Percentiles rank a stretch among this genome's conserved stretches.
phyloP scores from a whole-genome alignment of 2,797 vertebrate species.

The Todus mexicanus region DNA sequence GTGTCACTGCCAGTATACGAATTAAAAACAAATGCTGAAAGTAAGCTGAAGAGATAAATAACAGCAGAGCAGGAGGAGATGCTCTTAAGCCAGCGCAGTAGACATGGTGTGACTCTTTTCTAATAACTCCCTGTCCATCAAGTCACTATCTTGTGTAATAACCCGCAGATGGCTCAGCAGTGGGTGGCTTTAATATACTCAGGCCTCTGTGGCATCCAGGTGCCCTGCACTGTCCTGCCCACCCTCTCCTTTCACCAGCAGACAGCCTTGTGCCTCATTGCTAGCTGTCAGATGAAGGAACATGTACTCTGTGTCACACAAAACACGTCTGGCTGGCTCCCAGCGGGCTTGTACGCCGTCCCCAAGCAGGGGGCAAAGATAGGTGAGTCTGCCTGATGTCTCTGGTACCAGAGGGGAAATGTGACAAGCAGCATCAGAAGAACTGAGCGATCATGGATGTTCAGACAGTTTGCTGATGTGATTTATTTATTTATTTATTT shows the following conservation, averaged over 20 bases:
- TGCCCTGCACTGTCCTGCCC: background rate
- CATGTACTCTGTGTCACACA: fast-evolving
- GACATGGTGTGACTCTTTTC: background rate
- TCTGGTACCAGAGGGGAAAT: background rate
- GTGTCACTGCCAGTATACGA: slow-evolving; percentile 10
- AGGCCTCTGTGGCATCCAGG: background rate
- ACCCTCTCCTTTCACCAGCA: background rate
- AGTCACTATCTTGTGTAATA: background rate
- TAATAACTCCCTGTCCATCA: slow-evolving; percentile 33
- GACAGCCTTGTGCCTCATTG: background rate
- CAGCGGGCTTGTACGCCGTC: background rate
- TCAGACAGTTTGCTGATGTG: background rate
- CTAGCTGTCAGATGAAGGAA: background rate
- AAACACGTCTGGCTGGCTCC: background rate
- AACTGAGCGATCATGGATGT: background rate
- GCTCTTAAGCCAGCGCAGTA: background rate
- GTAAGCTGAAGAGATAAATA: slow-evolving; percentile 3
- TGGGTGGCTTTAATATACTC: slow-evolving; percentile 20
- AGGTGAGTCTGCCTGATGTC: fast-evolving
- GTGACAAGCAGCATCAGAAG: background rate
- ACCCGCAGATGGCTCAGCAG: slow-evolving; percentile 51
- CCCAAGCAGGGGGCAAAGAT: background rate
- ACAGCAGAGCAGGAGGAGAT: slow-evolving; percentile 4
- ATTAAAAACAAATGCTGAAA: slow-evolving; percentile 45
- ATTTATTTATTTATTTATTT: background rate